Percentiles rank a stretch among this genome's conserved stretches.
These are phyloP conservation scores for Harpagoxenus sublaevis DNA, from an alignment of 2,888 invertebrate species.

Conservation along the genomic window DNA sequence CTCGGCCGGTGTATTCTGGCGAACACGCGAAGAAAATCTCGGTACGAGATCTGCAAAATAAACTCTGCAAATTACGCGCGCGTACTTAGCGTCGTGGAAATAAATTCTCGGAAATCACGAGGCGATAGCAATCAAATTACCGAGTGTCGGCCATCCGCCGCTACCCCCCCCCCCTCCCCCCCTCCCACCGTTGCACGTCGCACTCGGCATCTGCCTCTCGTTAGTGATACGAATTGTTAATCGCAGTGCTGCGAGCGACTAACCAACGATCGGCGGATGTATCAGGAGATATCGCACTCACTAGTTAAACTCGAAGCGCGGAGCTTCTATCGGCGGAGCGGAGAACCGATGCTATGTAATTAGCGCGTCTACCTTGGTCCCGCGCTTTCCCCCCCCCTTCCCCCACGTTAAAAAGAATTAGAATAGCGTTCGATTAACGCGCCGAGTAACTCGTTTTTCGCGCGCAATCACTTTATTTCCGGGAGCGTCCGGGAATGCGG, in stretches of 20 bases:
- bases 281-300: conserved; percentile 17
- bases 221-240: conserved; percentile 44
- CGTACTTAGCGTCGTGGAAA: conserved; percentile 37
- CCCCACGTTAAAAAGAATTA: conserved; percentile 26
- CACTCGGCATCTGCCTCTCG: background rate
- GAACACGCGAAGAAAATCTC: conserved; percentile 49
- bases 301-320: background rate
- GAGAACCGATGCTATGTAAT: conserved; percentile 31
- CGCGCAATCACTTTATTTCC: conserved; percentile 66
- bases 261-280: conserved; percentile 9
- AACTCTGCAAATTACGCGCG: conserved; percentile 44
- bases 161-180: no score
- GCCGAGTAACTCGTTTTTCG: conserved; percentile 42
- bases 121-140: conserved; percentile 47
- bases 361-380: conserved; percentile 30
- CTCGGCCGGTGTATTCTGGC: background rate
- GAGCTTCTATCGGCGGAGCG: conserved; percentile 22
- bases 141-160: conserved; percentile 28
- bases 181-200: background rate
- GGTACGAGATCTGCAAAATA: conserved; percentile 39
- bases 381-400: background rate
- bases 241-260: conserved; percentile 6
- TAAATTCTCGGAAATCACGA: conserved; percentile 46
- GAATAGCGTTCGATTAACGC: conserved; percentile 53
- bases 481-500: conserved; percentile 37